Base-by-base conservation (phyloP, 2,797 vertebrate species). In the Leuciscus waleckii region DNA sequence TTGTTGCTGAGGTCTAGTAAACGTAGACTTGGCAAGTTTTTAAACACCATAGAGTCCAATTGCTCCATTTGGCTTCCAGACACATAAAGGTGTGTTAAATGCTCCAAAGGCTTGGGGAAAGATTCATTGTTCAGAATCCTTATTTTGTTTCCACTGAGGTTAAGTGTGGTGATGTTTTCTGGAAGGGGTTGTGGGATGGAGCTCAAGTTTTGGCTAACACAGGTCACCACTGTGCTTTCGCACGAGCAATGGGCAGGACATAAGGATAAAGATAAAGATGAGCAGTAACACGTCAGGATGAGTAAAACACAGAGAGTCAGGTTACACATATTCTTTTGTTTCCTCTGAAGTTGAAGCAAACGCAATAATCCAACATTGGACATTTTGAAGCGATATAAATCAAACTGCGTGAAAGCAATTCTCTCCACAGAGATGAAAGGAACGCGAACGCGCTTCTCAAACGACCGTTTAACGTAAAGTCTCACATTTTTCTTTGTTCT, bases 1-100 rank as follows among this genome's bases (percentile, higher is more conserved):
- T 98, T 99, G 92, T 96, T 93, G 91, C 97, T 97, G 86, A 99
- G 92, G 91, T 99, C 97, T 85, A 99, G 94, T 41, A 92, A 91
- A 81, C 89, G 91, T 67, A 99, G 93, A 89, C 92, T 92, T 73
- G 97, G 96, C 92, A 99, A 92, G 81, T 95, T 93, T 4, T 93
- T 88, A 86, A 99, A 97, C 83, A 93, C 95, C 32, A 91, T 92
- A 0, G 90, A 89, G 26, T 92, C 95, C 91, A 99, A 93, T 32
- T 49, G 71, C 87, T 89, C 83, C 81, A 99, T 88, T 88, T 91
- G 92, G 92, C 96, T 99, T 81, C 94, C 94, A n/a, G 94, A 96
- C 81, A 98, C 95, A 94, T 96, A 93, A 76, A 99, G 95, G 68
- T 94, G 87, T 65, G 94, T 91, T 84, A 99, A 93, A 69, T 94